Evolutionary conservation across 35 echinoderm and acorn worm genomes (phyloP), one percentile per base, ranked within the genome.

Genomic region (Strongylocentrotus purpuratus): DNA sequence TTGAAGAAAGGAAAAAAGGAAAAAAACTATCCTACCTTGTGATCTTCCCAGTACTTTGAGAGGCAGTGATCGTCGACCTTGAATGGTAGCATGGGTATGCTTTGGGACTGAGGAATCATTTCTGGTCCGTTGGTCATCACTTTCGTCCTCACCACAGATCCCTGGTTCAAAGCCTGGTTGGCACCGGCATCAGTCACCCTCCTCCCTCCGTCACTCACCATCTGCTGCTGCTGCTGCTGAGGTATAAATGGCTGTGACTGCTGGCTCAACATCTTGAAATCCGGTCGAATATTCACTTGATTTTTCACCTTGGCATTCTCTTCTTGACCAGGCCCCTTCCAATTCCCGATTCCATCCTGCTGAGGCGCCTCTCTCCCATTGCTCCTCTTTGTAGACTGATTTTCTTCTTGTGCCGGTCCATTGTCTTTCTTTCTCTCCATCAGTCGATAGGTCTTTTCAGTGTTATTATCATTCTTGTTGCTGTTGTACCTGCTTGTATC

Each of bases 31-130:
- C 94, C 71, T 95, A 98, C 97, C 96, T 94, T 85, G 14, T 86
- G 86, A 96, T 98, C 97, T 85, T 98, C 97, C 97, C 97, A 98
- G 61, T 98, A 98, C 86, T 98, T 98, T n/a, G 97, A 96, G 28
- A 97, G 92, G 71, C 97, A 98, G 47, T 94, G n/a, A 70, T 98
- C 97, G 45, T 96, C 97, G 13, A 65, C 85, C 25, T 95, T 98
- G 86, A 61, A 92, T 31, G 50, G 70, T 31, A 92, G 28, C 12
- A 61, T 61, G n/a, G 86, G 95, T 33, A 55, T 33, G 31, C 17
- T 22, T 46, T 41, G 86, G 14, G 50, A 9, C 48, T 94, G 93
- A 46, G 93, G 93, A 14, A 78, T 94, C 32, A 96, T 86, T 28
- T 50, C 33, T 5, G 94, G 94, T 95, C 71, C 71, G 14, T 86